Conservation (phyloP, 2,113 vertebrate genomes). For the Phodopus roborovskii region DNA sequence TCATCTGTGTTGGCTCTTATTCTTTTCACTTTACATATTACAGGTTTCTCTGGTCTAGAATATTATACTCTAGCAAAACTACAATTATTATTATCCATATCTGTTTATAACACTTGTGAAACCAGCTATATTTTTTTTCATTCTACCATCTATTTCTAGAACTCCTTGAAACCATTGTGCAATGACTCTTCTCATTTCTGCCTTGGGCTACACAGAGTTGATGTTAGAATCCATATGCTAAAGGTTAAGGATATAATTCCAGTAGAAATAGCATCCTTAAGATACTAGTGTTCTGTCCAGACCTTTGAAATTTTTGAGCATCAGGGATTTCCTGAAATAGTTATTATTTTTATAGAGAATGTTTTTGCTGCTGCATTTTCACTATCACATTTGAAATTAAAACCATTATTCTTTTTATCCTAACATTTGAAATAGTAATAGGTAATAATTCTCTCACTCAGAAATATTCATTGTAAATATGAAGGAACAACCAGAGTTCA, state of each 20-base stretch:
- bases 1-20: accelerated
- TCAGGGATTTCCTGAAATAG: neutral
- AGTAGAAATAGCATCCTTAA: neutral
- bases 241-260: neutral
- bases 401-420: neutral
- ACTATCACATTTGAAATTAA: neutral
- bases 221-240: neutral
- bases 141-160: neutral
- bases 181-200: neutral
- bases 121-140: neutral
- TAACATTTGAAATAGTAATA: neutral
- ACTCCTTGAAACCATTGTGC: neutral
- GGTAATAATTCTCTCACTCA: neutral
- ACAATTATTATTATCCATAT: neutral
- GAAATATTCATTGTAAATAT: constrained; percentile 2
- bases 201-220: neutral
- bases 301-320: neutral
- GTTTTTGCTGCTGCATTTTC: neutral
- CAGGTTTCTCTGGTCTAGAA: neutral
- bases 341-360: constrained; percentile 6
- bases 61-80: neutral
- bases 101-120: neutral
- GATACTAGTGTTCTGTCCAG: neutral
- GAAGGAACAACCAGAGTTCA: neutral
- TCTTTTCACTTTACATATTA: neutral